These are phyloP conservation scores for Standfussiana lucernea DNA, from an alignment of 2,888 invertebrate species.

Conservation along the genomic window DNA sequence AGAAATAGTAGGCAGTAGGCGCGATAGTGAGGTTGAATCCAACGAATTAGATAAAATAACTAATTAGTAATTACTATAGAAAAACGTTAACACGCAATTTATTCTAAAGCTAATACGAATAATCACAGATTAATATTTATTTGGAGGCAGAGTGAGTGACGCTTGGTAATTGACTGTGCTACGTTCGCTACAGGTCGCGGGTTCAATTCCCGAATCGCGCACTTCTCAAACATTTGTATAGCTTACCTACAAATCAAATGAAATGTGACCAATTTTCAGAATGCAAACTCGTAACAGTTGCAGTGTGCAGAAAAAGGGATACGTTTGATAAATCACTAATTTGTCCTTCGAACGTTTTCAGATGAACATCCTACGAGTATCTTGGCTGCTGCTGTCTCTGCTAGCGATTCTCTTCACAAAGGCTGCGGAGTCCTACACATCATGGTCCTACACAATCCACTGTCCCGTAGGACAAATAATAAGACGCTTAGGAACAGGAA, in stretches of 20 bases:
- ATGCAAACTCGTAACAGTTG: background rate
- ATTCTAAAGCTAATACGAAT: background rate
- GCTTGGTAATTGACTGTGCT: background rate
- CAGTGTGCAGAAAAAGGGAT: background rate
- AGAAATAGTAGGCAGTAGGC: background rate
- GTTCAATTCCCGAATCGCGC: background rate
- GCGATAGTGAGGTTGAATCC: background rate
- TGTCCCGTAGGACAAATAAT: conserved; percentile 3
- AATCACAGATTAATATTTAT: background rate
- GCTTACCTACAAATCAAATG: background rate
- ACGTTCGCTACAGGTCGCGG: background rate
- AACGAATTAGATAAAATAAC: background rate
- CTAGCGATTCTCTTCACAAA: conserved; percentile 11
- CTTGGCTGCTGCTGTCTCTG: conserved; percentile 18
- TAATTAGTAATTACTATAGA: background rate
- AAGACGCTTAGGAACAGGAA: background rate
- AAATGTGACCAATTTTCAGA: background rate
- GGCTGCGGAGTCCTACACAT: background rate
- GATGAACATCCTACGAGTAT: conserved; percentile 37
- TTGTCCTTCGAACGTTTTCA: conserved; percentile 28
- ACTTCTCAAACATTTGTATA: background rate
- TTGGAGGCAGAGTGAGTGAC: background rate
- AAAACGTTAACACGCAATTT: background rate
- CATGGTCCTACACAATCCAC: background rate
- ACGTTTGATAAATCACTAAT: background rate